phyloP scores from a whole-genome alignment of 1,140 invertebrate species.

The Trichonephila inaurata region DNA sequence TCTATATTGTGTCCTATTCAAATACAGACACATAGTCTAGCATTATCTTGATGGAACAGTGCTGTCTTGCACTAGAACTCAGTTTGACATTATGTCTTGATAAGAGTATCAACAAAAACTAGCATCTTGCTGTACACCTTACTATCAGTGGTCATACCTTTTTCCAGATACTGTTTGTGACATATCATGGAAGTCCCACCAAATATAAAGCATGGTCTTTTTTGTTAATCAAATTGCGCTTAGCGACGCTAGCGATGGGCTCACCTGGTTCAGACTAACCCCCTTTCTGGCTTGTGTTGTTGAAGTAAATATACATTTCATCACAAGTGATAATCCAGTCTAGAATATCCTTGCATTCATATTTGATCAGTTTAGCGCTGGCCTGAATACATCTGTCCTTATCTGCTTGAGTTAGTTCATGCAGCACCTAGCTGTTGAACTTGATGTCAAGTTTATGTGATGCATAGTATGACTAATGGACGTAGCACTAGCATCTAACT shows the following conservation, averaged over 20 bases:
- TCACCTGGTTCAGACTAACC: no score
- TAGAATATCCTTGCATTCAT: no score
- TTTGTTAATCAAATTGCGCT: no score
- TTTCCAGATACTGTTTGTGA: background rate
- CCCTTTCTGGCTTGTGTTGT: no score
- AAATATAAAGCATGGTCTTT: no score
- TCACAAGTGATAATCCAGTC: no score
- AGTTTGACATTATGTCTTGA: background rate
- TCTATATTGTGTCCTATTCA: background rate
- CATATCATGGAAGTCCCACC: background rate
- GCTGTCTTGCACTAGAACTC: background rate
- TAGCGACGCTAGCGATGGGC: no score
- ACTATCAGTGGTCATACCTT: background rate
- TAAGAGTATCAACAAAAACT: background rate
- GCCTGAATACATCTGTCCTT: no score
- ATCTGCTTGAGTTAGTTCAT: background rate
- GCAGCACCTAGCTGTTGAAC: background rate
- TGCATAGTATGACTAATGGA: background rate
- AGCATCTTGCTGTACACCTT: background rate
- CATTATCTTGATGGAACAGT: background rate
- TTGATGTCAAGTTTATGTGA: background rate
- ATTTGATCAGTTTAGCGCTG: no score
- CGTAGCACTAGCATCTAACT: background rate
- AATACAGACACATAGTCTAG: background rate
- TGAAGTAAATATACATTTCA: no score